Conservation (phyloP, 2,888 invertebrate genomes). For the Drosophila parthenogenetica region DNA sequence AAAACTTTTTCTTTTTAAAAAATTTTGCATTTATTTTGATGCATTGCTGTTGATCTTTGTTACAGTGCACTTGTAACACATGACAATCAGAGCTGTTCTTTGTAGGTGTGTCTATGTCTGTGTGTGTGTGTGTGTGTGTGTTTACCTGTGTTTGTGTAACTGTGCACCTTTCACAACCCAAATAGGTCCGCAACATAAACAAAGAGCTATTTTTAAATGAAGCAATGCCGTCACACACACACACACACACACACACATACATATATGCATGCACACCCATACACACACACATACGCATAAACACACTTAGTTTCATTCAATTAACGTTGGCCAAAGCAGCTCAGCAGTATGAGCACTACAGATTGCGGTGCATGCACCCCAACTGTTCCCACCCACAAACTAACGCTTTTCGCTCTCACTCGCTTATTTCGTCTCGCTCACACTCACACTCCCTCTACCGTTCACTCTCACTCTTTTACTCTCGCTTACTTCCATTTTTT, state of each 20-base stretch:
- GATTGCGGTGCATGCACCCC: slow-evolving; percentile 15
- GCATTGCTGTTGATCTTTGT: neutral
- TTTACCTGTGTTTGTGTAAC: slow-evolving; percentile 9
- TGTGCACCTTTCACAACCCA: slow-evolving; percentile 38
- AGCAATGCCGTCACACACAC: slow-evolving; percentile 47
- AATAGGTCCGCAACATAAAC: slow-evolving; percentile 50
- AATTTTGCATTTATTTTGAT: neutral
- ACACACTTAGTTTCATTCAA: slow-evolving; percentile 60
- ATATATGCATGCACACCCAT: slow-evolving; percentile 3
- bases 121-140: neutral
- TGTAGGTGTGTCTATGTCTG: neutral
- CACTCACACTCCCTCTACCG: neutral
- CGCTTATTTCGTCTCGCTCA: neutral
- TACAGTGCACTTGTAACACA: slow-evolving; percentile 1
- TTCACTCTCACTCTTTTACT: slow-evolving; percentile 8
- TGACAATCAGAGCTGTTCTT: slow-evolving; percentile 11
- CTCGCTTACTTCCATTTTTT: slow-evolving; percentile 4
- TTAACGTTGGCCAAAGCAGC: slow-evolving; percentile 50
- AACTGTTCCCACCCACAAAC: slow-evolving; percentile 17
- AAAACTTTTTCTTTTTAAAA: neutral
- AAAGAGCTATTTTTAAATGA: slow-evolving; percentile 63
- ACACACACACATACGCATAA: slow-evolving; percentile 21
- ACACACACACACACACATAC: slow-evolving; percentile 12
- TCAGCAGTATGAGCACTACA: slow-evolving; percentile 21
- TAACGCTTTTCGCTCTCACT: neutral